A percentile compares a stretch with the other conserved stretches of the same genome.
Evolutionary conservation across 1,140 invertebrate genomes (phyloP).

Genomic region (Melanaphis sacchari): DNA sequence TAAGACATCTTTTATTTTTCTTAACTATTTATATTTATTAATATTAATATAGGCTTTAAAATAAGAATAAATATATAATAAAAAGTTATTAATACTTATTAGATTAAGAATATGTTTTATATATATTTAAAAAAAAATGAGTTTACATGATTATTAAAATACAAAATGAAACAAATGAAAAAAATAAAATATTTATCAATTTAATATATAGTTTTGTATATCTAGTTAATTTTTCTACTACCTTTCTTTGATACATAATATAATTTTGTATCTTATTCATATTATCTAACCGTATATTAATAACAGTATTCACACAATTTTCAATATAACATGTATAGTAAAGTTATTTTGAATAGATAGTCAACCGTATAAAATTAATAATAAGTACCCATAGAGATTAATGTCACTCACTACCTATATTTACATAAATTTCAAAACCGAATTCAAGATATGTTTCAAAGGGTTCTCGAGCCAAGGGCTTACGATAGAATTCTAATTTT

Average conservation of each 20-base stretch:
- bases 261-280: background rate
- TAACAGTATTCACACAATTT: background rate
- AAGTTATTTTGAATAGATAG: background rate
- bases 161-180: background rate
- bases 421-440: background rate
- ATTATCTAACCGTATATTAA: background rate
- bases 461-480: background rate
- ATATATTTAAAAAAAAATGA: background rate
- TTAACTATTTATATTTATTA: no score
- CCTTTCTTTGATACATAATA: background rate
- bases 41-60: no score
- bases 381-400: background rate
- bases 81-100: background rate
- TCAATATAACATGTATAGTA: background rate
- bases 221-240: background rate
- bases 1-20: no score
- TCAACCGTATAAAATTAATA: background rate
- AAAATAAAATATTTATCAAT: background rate
- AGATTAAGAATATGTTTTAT: background rate
- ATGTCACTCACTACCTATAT: background rate
- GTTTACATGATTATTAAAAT: background rate
- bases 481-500: conserved; percentile 10
- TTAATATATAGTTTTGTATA: background rate
- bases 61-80: no score
- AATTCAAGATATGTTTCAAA: background rate